Percentiles rank a stretch among this genome's conserved stretches.
These are phyloP conservation scores for Zaprionus taronus DNA, from an alignment of 1,140 invertebrate genomes.

Conservation along the genomic window DNA sequence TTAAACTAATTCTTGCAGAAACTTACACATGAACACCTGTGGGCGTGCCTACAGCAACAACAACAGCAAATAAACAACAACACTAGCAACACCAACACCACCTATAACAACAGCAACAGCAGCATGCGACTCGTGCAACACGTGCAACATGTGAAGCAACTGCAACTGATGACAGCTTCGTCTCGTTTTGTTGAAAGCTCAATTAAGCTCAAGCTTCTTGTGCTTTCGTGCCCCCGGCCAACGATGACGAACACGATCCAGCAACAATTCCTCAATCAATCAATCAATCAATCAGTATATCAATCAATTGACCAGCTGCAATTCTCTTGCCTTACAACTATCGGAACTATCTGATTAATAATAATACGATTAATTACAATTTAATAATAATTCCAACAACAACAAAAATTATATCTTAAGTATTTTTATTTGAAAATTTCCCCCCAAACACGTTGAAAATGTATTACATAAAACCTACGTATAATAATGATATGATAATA, in stretches of 20 bases:
- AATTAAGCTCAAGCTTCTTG: slow-evolving; percentile 77
- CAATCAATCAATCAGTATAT: slow-evolving; percentile 34
- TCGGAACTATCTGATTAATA: slow-evolving; percentile 59
- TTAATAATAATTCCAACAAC: slow-evolving; percentile 64
- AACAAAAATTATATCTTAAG: slow-evolving; percentile 59
- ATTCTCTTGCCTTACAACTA: slow-evolving; percentile 72
- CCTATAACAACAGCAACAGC: not conserved
- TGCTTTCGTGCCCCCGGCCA: slow-evolving; percentile 51
- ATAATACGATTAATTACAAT: slow-evolving; percentile 72
- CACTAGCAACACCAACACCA: not conserved
- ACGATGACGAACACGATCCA: slow-evolving; percentile 9
- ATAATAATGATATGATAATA: slow-evolving; percentile 58
- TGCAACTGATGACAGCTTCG: slow-evolving; percentile 5
- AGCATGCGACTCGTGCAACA: slow-evolving; percentile 25
- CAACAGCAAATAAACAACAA: slow-evolving; percentile 16
- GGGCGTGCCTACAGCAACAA: slow-evolving; percentile 73
- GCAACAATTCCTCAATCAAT: slow-evolving; percentile 32
- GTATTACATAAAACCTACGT: slow-evolving; percentile 76
- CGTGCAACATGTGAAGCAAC: too few relatives aligned
- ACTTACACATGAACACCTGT: slow-evolving; percentile 76
- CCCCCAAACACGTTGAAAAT: slow-evolving; percentile 73
- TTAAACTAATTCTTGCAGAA: slow-evolving; percentile 72
- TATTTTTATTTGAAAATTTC: slow-evolving; percentile 76
- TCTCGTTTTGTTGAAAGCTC: slow-evolving; percentile 59
- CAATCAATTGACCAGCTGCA: slow-evolving; percentile 60